These are phyloP conservation scores for Eurystomus glaucurus DNA, from an alignment of 2,797 vertebrate species.

Conservation along the genomic window DNA sequence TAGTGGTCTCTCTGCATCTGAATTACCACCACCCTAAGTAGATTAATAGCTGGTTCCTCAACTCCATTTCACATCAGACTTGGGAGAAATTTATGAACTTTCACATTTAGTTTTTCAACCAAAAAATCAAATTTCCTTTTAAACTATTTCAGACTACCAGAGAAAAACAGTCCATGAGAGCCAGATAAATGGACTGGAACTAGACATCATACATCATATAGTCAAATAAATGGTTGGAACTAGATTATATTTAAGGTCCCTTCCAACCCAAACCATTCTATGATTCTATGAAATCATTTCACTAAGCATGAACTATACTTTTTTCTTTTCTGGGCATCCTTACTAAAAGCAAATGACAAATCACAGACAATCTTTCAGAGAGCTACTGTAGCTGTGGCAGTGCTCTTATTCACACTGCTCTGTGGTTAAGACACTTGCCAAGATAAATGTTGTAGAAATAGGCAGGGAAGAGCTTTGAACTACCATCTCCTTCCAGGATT, in stretches of 20 bases:
- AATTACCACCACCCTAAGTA: background rate
- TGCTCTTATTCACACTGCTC: background rate
- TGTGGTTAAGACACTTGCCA: background rate
- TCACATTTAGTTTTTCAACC: background rate
- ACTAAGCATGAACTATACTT: background rate
- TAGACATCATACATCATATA: too few relatives aligned
- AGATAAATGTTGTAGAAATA: background rate
- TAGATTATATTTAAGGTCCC: too few relatives aligned
- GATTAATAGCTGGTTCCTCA: background rate
- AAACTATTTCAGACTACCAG: background rate
- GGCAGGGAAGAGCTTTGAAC: background rate
- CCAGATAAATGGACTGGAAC: too few relatives aligned
- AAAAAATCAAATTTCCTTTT: background rate
- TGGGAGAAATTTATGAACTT: background rate
- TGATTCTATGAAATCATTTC: background rate
- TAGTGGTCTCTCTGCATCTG: background rate
- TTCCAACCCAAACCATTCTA: too few relatives aligned
- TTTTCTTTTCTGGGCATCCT: background rate
- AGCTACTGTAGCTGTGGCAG: background rate
- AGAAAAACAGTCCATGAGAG: background rate
- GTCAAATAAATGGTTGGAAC: too few relatives aligned
- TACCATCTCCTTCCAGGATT: background rate
- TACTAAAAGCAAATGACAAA: background rate
- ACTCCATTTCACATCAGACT: background rate
- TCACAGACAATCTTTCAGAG: background rate